Base-by-base conservation (phyloP, 1,140 invertebrate genomes). In the Phthorimaea operculella region DNA sequence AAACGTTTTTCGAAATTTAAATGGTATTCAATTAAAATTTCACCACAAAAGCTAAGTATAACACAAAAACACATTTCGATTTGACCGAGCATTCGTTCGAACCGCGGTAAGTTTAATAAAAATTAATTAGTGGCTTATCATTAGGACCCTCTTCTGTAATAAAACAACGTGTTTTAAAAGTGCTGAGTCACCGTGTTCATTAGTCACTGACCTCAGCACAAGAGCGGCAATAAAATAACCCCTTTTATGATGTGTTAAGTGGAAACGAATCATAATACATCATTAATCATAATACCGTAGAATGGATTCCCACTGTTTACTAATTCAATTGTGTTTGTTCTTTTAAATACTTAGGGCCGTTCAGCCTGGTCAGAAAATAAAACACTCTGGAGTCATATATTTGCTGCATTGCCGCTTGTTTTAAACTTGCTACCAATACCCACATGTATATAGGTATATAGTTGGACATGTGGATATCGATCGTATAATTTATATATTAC, bases 191-290 rank as follows among this genome's bases (percentile, higher is more conserved):
- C 52, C 55, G 11, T 54, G 60, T 77, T 84, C 77, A 82, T 84
- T 82, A 84, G 76, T 76, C 67, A 74, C 58, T 74, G 75, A 79
- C 72, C 77, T 75, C 73, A 66, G 68, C 76, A 77, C 62, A 60
- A 71, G 68, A 39, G 47, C 62, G 71, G 71, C 71, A 78, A 84
- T 82, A 77, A 82, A 82, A 82, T 79, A 77, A 81, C 81, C 79
- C 81, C 76, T 75, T 77, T 77, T 74, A 79, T 70, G 72, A 76
- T 74, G 77, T 74, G 81, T 79, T 82, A 84, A 82, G 81, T 84
- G 77, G 81, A 78, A 76, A 74, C 69, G 79, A 82, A 80, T 82
- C 74, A 71, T 79, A 79, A 78, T 59, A 68, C 66, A 79, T 82
- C 81, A 84, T 84, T 71, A 84, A 84, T 84, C 81, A 84, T 82